These are phyloP conservation scores for Odobenus rosmarus DNA, from an alignment of 2,113 vertebrate genomes.

Conservation along the genomic window DNA sequence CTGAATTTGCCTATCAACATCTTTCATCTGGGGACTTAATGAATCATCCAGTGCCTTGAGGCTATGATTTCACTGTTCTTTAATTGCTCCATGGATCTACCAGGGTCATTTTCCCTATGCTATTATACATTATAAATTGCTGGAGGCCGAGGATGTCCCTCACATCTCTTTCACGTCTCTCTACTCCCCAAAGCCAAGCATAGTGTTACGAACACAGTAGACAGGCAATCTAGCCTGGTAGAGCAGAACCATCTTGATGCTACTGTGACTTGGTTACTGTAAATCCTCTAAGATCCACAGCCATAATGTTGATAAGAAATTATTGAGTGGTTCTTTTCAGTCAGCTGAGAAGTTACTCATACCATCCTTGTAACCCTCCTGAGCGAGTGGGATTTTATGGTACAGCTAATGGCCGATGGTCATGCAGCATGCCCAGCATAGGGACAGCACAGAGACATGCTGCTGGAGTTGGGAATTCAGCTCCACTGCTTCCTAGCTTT, in stretches of 20 bases:
- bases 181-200: not conserved
- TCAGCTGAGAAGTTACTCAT: not conserved
- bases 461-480: not conserved
- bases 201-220: not conserved
- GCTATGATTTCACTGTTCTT: constrained; percentile 42
- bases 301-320: not conserved
- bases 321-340: not conserved
- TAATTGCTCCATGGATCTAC: constrained; percentile 6
- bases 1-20: constrained; percentile 42
- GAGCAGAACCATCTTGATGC: not conserved
- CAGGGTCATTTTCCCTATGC: not conserved
- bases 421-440: too few relatives aligned
- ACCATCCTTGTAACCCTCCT: not conserved
- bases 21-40: constrained; percentile 47
- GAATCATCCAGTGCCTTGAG: constrained; percentile 46
- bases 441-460: not conserved
- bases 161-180: not conserved
- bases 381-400: not conserved
- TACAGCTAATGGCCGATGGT: not conserved
- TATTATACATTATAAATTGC: constrained; percentile 16
- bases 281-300: not conserved
- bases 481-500: not conserved
- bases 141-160: not conserved
- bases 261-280: not conserved
- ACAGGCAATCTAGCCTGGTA: not conserved